Percentiles rank a stretch among this genome's conserved stretches.
These are phyloP conservation scores for Adelges cooleyi DNA, from an alignment of 1,140 invertebrate species.

Conservation along the genomic window DNA sequence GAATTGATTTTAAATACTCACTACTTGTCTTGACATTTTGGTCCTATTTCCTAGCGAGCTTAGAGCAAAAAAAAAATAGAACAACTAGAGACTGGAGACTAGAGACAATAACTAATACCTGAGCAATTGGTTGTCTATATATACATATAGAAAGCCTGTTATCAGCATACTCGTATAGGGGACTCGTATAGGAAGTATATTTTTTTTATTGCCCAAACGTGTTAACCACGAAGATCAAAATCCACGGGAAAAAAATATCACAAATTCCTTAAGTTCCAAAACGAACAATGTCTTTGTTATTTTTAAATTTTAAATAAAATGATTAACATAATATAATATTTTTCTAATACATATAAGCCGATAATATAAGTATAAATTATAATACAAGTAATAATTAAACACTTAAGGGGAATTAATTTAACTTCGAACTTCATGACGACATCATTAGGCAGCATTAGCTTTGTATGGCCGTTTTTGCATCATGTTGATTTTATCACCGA, in stretches of 20 bases:
- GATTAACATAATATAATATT: background rate
- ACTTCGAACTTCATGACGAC: background rate
- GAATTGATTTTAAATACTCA: constrained; percentile 7
- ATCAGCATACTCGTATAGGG: too few species aligned
- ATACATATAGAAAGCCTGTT: too few species aligned
- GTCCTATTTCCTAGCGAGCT: background rate
- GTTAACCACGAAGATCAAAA: background rate
- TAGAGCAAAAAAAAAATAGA: background rate
- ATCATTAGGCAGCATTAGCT: constrained; percentile 22
- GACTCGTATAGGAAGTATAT: background rate
- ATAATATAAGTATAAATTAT: constrained; percentile 2
- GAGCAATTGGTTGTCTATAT: too few species aligned
- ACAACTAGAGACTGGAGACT: too few species aligned
- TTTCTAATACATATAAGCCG: too few species aligned
- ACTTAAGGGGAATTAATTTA: background rate
- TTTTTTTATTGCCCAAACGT: background rate
- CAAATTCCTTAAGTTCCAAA: background rate
- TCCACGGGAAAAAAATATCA: background rate
- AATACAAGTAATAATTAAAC: background rate
- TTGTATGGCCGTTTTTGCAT: constrained; percentile 58
- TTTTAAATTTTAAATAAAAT: constrained; percentile 1
- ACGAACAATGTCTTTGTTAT: constrained; percentile 6
- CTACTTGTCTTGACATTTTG: background rate
- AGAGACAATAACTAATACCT: background rate
- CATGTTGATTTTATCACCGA: constrained; percentile 92